These are phyloP conservation scores for Toxostoma redivivum DNA, from an alignment of 2,113 vertebrate species.

Conservation along the genomic window DNA sequence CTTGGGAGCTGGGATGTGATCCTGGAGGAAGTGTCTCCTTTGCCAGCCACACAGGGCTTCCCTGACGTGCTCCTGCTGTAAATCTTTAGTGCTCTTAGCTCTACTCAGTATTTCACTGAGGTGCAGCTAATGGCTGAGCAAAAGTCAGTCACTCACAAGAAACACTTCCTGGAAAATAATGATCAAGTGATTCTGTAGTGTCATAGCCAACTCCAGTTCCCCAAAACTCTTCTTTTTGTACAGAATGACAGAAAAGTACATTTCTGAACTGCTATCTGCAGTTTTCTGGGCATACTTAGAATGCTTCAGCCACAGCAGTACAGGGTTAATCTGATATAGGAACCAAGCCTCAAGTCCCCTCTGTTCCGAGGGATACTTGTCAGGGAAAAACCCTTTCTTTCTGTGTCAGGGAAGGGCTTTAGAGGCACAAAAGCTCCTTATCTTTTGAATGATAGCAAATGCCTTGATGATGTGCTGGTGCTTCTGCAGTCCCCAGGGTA, in stretches of 20 bases:
- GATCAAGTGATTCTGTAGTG: background rate
- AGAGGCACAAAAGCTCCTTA: conserved; percentile 1
- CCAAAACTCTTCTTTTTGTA: background rate
- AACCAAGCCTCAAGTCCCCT: background rate
- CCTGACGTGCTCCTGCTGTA: background rate
- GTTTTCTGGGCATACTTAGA: background rate
- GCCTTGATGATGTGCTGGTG: background rate
- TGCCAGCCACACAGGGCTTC: background rate
- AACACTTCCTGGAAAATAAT: background rate
- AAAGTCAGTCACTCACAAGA: background rate
- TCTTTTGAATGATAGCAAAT: background rate
- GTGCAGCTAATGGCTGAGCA: background rate
- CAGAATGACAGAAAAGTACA: background rate
- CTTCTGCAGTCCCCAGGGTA: background rate
- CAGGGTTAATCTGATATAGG: background rate
- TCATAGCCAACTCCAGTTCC: background rate
- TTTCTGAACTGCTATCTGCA: background rate
- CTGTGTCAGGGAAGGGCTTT: background rate
- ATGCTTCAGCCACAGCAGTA: background rate
- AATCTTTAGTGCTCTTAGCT: background rate
- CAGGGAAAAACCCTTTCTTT: background rate
- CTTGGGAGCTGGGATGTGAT: background rate
- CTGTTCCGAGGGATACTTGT: background rate
- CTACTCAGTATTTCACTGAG: background rate
- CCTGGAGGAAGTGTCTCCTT: background rate